Percentiles rank a stretch among this genome's conserved stretches.
These are phyloP conservation scores for Phasia obesa DNA, from an alignment of 2,888 invertebrate genomes.

Conservation along the genomic window DNA sequence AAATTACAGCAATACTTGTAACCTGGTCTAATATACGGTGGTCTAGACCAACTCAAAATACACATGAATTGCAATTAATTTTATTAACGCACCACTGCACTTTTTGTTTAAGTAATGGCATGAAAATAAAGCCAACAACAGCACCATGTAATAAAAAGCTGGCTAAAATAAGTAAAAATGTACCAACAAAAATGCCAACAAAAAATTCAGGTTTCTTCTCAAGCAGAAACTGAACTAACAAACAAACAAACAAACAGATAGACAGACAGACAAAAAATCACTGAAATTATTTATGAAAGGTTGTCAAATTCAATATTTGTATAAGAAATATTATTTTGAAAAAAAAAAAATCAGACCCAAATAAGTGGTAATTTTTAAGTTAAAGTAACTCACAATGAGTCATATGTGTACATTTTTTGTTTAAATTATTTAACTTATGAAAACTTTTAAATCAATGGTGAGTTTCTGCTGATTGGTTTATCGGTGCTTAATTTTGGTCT, in stretches of 20 bases:
- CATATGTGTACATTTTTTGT: too few species aligned
- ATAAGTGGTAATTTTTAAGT: too few species aligned
- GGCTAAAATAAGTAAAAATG: slow-evolving; percentile 14
- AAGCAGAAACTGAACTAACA: slow-evolving; percentile 54
- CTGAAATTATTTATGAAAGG: slow-evolving; percentile 52
- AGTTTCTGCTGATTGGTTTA: too few species aligned
- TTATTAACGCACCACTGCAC: slow-evolving; percentile 67
- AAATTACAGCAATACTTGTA: slow-evolving; percentile 48
- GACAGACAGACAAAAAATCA: too few species aligned
- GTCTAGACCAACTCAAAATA: slow-evolving; percentile 55
- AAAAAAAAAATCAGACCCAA: background rate
- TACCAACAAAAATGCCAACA: slow-evolving; percentile 9
- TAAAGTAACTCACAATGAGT: too few species aligned
- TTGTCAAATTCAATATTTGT: slow-evolving; percentile 58
- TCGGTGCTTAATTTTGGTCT: too few species aligned
- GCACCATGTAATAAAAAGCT: slow-evolving; percentile 25
- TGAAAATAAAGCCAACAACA: slow-evolving; percentile 43
- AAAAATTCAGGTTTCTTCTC: slow-evolving; percentile 53
- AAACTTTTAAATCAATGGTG: too few species aligned
- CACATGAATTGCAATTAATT: slow-evolving; percentile 51
- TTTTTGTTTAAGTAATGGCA: slow-evolving; percentile 38
- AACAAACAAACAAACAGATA: too few species aligned
- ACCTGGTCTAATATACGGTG: slow-evolving; percentile 40
- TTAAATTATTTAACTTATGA: too few species aligned
- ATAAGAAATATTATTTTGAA: slow-evolving; percentile 22